Evolutionary conservation across 2,888 invertebrate species (phyloP), one percentile per base, ranked within the genome.

Genomic region (Osmoderma eremita): DNA sequence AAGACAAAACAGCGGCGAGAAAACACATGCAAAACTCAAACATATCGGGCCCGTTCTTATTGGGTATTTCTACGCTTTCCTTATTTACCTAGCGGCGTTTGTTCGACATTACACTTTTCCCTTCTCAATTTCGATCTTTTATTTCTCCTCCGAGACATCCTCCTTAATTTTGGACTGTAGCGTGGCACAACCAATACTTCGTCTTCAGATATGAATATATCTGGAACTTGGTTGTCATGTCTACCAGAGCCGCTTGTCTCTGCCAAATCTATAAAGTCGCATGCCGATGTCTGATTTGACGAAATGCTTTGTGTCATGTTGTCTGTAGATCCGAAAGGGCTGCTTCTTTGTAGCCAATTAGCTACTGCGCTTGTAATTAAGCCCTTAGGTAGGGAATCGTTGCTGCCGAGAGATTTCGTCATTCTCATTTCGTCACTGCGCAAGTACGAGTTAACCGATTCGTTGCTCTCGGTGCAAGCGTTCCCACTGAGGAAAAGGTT

Each of bases 341-440:
- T 78, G 6, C 80, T 77, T 67, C 71, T 77, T 45, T 79, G 75
- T 51, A 83, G 70, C 83, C 83, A 83, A 69, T 78, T 77, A 24
- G 78, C 75, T 8, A 83, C 82, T 30, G 82, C 82, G 42, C 75
- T 76, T 73, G 79, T 79, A 20, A 83, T 63, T 17, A 72, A 74
- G 49, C 80, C 78, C 71, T 76, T 79, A 1, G 79, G 74, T 41
- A 80, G 71, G 1, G 78, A 78, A 39, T 79, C 79, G n/a, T 75
- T 74, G 67, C 79, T 80, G 20, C 76, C 78, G 24, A 78, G 65
- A 12, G 79, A 79, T 71, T 70, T 74, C 3, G 77, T 69, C 65
- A 75, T 74, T 66, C 67, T 69, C n/a, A n/a, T n/a, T 17, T 72
- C 68, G 6, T 75, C 75, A 61, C 69, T 73, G 66, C 71, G 72